Evolutionary conservation across 2,113 vertebrate species (phyloP).

Genomic region (Vireo altiloquus): DNA sequence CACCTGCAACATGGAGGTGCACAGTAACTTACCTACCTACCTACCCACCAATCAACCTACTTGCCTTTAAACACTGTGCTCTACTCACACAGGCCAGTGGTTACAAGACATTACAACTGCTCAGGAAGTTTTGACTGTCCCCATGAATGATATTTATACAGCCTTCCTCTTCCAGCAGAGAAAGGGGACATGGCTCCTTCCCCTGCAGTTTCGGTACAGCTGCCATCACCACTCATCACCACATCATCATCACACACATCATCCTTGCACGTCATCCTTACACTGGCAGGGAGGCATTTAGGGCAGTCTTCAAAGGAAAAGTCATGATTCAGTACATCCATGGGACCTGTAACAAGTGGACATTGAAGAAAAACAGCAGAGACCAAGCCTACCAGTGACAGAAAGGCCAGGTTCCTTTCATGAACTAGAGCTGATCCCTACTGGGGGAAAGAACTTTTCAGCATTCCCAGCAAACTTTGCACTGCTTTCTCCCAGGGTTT

Average conservation of each 20-base stretch:
- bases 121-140: neutral
- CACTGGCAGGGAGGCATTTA: rapidly evolving
- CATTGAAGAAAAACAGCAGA: neutral
- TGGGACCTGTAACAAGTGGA: neutral
- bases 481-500: neutral
- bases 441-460: neutral
- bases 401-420: neutral
- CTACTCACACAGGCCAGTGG: neutral
- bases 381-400: neutral
- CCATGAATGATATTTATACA: neutral
- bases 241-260: neutral
- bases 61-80: neutral
- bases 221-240: neutral
- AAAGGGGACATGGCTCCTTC: neutral
- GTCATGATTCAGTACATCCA: neutral
- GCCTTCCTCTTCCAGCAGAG: neutral
- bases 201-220: rapidly evolving
- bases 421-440: neutral
- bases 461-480: neutral
- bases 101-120: neutral
- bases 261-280: neutral
- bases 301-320: neutral
- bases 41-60: neutral
- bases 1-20: neutral
- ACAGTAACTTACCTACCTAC: neutral